Base-by-base conservation (phyloP, 2,797 vertebrate genomes). In the Alcedo quadribrachys region DNA sequence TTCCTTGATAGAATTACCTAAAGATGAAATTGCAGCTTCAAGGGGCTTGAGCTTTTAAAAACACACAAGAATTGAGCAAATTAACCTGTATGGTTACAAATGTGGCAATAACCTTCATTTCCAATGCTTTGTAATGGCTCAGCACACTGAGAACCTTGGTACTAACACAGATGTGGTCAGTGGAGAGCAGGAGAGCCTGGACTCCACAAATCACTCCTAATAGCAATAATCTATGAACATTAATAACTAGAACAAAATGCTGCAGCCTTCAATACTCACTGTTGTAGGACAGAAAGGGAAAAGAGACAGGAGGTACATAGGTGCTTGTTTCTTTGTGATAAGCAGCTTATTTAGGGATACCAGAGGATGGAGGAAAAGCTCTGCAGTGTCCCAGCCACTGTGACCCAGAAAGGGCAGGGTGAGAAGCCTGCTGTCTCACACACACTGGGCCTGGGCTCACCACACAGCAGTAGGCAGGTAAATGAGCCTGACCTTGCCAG, bases 1-100 rank as follows among this genome's bases (percentile, higher is more conserved):
- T 70, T 50, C 66, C 82, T 87, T 79, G 75, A 88, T 67, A 83
- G 82, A 95, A 94, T 89, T 94, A 95, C 91, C 89, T 91, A 92
- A 91, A 94, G 57, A 89, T 80, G 87, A 91, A 93, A 94, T 51
- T 90, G 73, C 70, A 92, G 74, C 87, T 96, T 82, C 69, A 60
- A 94, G 86, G 45, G 40, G 25, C 55, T 87, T 81, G 27, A 85
- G 76, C 62, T 84, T 90, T 92, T 81, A 81, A 83, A 91, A 53
- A 46, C 50, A 85, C 53, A 62, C 55, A 11, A 91, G 79, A 53
- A 77, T 73, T 51, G 70, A 78, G 70, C 68, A 95, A 95, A 86
- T 62, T 80, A 94, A 90, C 69, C 63, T 89, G 75, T 6, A 69
- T 10, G 28, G 62, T 71, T 79, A 80, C 76, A 74, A 60, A 55